These are phyloP conservation scores for Archips xylosteana DNA, from an alignment of 2,888 invertebrate species.

Conservation along the genomic window DNA sequence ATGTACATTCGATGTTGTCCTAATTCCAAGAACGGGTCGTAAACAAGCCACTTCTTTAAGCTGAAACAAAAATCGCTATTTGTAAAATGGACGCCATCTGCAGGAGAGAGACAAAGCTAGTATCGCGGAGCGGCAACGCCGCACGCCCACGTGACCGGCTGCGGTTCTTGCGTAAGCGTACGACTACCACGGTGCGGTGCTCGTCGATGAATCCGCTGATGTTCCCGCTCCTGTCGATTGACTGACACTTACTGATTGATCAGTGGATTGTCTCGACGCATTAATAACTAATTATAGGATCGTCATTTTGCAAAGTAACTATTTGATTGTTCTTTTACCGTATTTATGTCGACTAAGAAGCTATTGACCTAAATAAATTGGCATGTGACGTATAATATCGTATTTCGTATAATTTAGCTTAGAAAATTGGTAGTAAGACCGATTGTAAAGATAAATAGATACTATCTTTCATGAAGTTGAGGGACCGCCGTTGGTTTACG, in stretches of 20 bases:
- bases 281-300: background rate
- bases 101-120: slow-evolving; percentile 68
- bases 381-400: background rate
- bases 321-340: background rate
- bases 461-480: background rate
- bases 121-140: slow-evolving; percentile 75
- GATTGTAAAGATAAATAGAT: background rate
- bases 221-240: slow-evolving; percentile 52
- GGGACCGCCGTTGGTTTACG: background rate
- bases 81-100: slow-evolving; percentile 68
- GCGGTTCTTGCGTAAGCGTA: slow-evolving; percentile 83
- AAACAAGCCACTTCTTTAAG: slow-evolving; percentile 79
- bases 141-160: slow-evolving; percentile 79
- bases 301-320: background rate
- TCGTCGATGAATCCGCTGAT: slow-evolving; percentile 53
- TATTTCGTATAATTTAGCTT: background rate
- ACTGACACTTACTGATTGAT: slow-evolving; percentile 59
- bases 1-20: slow-evolving; percentile 64
- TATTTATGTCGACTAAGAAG: background rate
- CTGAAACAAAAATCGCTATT: slow-evolving; percentile 79
- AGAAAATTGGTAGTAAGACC: background rate
- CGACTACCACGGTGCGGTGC: slow-evolving; percentile 69
- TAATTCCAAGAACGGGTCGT: slow-evolving; percentile 76
- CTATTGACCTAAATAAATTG: background rate
- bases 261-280: slow-evolving; percentile 37